Evolutionary conservation across 2,797 vertebrate species (phyloP).

Genomic region (Erpetoichthys calabaricus): DNA sequence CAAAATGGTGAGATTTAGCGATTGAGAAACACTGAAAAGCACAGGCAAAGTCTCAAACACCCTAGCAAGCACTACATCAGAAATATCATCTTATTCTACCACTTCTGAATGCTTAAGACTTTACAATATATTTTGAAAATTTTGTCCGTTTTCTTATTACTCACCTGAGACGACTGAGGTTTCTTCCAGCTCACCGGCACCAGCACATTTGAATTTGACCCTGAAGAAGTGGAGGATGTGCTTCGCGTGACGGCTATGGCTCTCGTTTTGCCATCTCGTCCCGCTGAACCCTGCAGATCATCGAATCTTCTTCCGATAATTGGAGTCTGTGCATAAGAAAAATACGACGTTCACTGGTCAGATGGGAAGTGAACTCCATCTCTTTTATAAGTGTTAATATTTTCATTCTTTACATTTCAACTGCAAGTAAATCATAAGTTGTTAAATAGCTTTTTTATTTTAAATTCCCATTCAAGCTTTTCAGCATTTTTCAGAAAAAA

Average conservation of each 20-base stretch:
- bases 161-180: slow-evolving; percentile 89
- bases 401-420: background rate
- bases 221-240: slow-evolving; percentile 88
- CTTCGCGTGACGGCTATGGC: slow-evolving; percentile 88
- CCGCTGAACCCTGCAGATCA: slow-evolving; percentile 77
- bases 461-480: slow-evolving; percentile 2
- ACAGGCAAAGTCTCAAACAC: too few relatives aligned
- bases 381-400: background rate
- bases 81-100: background rate
- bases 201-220: slow-evolving; percentile 91
- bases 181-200: slow-evolving; percentile 97
- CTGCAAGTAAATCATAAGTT: background rate
- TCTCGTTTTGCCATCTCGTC: slow-evolving; percentile 74
- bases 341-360: background rate
- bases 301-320: slow-evolving; percentile 86
- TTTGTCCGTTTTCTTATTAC: too few relatives aligned
- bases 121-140: background rate
- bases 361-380: background rate
- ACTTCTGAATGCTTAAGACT: too few relatives aligned
- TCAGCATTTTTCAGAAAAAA: background rate
- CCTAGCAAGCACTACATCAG: background rate
- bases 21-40: too few relatives aligned
- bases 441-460: too few relatives aligned
- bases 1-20: background rate
- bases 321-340: slow-evolving; percentile 59